Evolutionary conservation across 2,888 invertebrate species (phyloP), one percentile per base, ranked within the genome.

Genomic region (Eilema caniola): DNA sequence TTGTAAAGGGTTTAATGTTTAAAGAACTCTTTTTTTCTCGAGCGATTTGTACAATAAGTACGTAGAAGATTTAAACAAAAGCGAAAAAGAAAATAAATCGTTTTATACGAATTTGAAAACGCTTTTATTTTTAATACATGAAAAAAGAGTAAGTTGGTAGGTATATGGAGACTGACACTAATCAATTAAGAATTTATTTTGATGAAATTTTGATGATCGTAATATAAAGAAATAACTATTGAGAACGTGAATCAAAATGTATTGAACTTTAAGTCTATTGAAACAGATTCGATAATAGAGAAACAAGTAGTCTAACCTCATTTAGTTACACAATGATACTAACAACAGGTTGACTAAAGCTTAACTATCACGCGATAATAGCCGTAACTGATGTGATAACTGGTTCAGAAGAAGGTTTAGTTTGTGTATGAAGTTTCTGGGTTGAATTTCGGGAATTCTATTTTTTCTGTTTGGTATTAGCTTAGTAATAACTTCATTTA

Each of bases 351-450:
- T 65, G 24, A 33, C 66, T 62, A 70, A 69, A 71, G 66, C 16
- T 69, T 23, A 47, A 60, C 33, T 62, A 70, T 74, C 68, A 79
- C 80, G 81, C 77, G 80, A 66, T 75, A 74, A 75, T 72, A 66
- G 68, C 75, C 73, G 73, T 77, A 71, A 72, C 56, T 25, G 37
- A 41, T 41, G 60, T 60, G 78, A 71, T n/a, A 79, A 81, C 73
- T 74, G 74, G 76, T 81, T 72, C 70, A 63, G 37, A 74, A 62
- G 25, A 53, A 31, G 23, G 23, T 28, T 28, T 64, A 64, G 33
- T n/a, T 23, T 16, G 23, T 37, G 16, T 24, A 37, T 33, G 3
- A 60, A 60, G 60, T 60, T 16, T 28, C 28, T 28, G 16, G 10
- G 14, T 60, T 28, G 20, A 28, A 28, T 25, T 60, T 3, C 60